Percentiles rank a stretch among this genome's conserved stretches.
Evolutionary conservation across 2,113 vertebrate genomes (phyloP).

Genomic region (Oreotragus oreotragus): DNA sequence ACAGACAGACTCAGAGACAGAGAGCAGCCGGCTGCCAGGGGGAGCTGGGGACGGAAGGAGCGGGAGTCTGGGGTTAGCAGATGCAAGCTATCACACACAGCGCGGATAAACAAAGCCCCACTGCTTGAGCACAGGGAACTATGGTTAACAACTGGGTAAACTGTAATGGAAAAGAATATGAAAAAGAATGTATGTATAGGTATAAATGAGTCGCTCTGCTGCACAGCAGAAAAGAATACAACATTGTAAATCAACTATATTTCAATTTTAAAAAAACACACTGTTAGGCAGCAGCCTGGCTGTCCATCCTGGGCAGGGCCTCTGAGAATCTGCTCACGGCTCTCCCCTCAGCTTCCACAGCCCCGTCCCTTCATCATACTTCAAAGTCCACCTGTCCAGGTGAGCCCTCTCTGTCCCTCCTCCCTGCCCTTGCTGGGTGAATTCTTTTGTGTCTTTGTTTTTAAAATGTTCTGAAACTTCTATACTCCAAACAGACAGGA

Average conservation of each 20-base stretch:
- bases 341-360: neutral
- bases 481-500: neutral
- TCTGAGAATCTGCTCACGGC: accelerated
- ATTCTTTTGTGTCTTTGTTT: neutral
- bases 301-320: accelerated
- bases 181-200: neutral
- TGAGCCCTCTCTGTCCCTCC: neutral
- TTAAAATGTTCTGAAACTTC: neutral
- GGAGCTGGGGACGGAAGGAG: neutral
- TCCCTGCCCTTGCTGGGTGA: neutral
- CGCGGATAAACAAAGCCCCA: neutral
- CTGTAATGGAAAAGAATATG: neutral
- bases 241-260: neutral
- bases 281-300: neutral
- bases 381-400: neutral
- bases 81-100: neutral
- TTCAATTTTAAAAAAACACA: neutral
- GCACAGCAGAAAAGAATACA: neutral
- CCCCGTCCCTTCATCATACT: accelerated
- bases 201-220: neutral
- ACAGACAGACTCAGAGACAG: neutral
- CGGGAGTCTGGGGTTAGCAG: neutral
- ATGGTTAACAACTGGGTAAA: neutral
- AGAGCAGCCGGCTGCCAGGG: neutral
- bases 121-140: neutral